These are phyloP conservation scores for Cecidostiba fungosa DNA, from an alignment of 2,888 invertebrate genomes.

Conservation along the genomic window DNA sequence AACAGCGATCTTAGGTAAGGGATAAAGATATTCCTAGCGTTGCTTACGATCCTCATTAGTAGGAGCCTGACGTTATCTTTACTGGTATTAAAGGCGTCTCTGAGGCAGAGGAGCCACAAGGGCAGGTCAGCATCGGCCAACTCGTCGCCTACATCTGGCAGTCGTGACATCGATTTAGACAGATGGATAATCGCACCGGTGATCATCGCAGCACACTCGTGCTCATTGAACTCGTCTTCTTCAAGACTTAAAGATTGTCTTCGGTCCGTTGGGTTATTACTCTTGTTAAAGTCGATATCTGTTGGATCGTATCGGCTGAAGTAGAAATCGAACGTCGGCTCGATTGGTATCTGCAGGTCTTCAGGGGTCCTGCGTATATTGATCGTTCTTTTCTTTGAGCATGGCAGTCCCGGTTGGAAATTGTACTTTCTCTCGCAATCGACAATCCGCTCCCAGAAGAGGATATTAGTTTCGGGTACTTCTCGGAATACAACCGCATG, in stretches of 20 bases:
- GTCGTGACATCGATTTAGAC: slow-evolving; percentile 72
- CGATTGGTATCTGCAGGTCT: not conserved
- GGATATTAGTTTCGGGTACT: slow-evolving; percentile 76
- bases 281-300: not conserved
- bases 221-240: slow-evolving; percentile 84
- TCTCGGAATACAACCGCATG: slow-evolving; percentile 81
- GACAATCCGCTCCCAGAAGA: slow-evolving; percentile 83
- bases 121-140: slow-evolving; percentile 64
- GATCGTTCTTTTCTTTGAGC: slow-evolving; percentile 76
- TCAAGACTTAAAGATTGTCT: slow-evolving; percentile 77
- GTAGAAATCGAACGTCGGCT: not conserved
- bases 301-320: slow-evolving; percentile 16
- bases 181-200: slow-evolving; percentile 84
- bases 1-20: slow-evolving; percentile 81
- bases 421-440: slow-evolving; percentile 81
- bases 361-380: slow-evolving; percentile 76
- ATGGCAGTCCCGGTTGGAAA: slow-evolving; percentile 79
- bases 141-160: slow-evolving; percentile 66
- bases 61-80: slow-evolving; percentile 84
- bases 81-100: slow-evolving; percentile 75
- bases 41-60: slow-evolving; percentile 84
- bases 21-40: slow-evolving; percentile 81
- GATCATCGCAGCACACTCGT: slow-evolving; percentile 86
- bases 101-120: slow-evolving; percentile 80
- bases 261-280: not conserved